phyloP scores from a whole-genome alignment of 1,140 invertebrate species.

The Diabrotica undecimpunctata region DNA sequence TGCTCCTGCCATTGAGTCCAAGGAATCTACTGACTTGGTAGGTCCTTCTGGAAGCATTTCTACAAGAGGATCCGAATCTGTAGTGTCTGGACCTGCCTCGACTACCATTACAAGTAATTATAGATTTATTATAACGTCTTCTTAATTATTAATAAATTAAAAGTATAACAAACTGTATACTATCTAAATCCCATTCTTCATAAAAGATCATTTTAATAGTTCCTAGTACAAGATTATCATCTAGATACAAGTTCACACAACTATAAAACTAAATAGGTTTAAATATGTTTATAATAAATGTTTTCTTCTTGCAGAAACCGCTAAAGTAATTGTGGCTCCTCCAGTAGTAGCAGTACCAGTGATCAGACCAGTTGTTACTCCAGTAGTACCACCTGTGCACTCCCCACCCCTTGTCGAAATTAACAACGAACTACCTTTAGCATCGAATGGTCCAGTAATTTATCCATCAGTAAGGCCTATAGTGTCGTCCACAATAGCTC shows the following conservation, averaged over 20 bases:
- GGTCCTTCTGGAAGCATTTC: conserved; percentile 41
- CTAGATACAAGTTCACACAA: no score
- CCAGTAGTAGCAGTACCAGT: conserved; percentile 21
- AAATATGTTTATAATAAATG: no score
- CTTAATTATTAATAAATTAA: conserved; percentile 2
- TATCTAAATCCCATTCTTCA: no score
- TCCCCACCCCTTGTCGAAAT: conserved; percentile 14
- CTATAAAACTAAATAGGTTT: no score
- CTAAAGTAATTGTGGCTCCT: conserved; percentile 24
- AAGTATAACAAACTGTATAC: neutral
- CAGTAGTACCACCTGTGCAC: conserved; percentile 11
- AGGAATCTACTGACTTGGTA: conserved; percentile 35
- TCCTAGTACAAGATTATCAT: no score
- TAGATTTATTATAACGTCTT: no score
- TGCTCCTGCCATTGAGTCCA: conserved; percentile 32
- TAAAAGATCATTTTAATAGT: no score
- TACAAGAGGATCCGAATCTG: conserved; percentile 36
- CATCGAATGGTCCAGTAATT: neutral
- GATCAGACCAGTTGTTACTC: conserved; percentile 7
- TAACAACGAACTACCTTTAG: conserved; percentile 3
- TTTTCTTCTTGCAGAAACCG: conserved; percentile 25
- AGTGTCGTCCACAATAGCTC: conserved; percentile 6
- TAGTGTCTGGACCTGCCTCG: conserved; percentile 40
- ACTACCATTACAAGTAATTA: conserved; percentile 39
- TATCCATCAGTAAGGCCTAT: neutral